Evolutionary conservation across 2,113 vertebrate genomes (phyloP).

Genomic region (Tinamus guttatus): DNA sequence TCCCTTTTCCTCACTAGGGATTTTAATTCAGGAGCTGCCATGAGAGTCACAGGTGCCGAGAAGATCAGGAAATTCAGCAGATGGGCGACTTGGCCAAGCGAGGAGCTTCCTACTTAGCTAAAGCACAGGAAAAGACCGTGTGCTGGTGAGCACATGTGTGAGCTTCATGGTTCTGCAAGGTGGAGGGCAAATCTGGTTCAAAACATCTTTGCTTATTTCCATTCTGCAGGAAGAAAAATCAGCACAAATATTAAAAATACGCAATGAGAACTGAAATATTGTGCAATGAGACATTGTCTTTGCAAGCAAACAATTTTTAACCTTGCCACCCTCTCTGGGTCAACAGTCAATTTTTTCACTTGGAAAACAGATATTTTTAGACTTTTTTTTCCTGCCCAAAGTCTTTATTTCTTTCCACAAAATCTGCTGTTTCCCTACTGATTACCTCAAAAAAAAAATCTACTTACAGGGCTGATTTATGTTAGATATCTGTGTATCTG

Average conservation of each 20-base stretch:
- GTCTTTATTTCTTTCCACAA: not conserved
- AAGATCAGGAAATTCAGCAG: too few species aligned
- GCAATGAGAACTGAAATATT: not conserved
- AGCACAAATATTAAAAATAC: not conserved
- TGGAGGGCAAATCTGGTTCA: too few species aligned
- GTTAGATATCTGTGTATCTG: not conserved
- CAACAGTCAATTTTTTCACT: not conserved
- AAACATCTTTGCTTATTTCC: not conserved
- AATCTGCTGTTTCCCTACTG: not conserved
- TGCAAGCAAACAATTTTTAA: fast-evolving
- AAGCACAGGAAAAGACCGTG: too few species aligned
- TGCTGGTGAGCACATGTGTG: too few species aligned
- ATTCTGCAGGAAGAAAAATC: fast-evolving
- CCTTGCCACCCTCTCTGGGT: not conserved
- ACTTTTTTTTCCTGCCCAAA: not conserved
- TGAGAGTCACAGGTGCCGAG: too few species aligned
- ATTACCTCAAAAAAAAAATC: not conserved
- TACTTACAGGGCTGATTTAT: not conserved
- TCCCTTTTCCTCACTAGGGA: too few species aligned
- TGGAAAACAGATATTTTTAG: not conserved
- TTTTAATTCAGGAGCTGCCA: too few species aligned
- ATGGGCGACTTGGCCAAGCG: too few species aligned
- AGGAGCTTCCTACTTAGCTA: too few species aligned
- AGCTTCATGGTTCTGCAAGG: too few species aligned
- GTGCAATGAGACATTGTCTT: not conserved